Evolutionary conservation across 1,140 invertebrate genomes (phyloP).

Genomic region (Leptinotarsa lineolata): DNA sequence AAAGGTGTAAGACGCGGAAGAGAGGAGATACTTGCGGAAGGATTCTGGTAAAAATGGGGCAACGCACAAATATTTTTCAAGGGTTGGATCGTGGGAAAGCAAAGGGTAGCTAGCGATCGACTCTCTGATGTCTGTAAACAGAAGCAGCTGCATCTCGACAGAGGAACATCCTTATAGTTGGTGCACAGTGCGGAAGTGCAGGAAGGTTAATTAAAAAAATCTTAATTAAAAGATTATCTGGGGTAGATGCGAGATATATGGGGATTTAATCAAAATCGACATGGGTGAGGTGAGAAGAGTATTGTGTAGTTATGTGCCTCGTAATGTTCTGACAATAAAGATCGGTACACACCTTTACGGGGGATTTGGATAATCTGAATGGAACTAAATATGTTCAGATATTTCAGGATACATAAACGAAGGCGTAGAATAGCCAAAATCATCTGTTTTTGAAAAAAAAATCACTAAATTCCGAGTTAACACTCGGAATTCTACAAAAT

Average conservation of each 20-base stretch:
- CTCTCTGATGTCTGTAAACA: conserved; percentile 40
- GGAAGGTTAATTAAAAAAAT: conserved; percentile 23
- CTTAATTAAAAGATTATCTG: conserved; percentile 29
- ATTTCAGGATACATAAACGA: no score
- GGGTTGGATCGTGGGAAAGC: conserved; percentile 32
- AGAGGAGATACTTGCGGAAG: conserved; percentile 38
- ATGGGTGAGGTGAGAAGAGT: neutral
- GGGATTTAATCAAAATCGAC: neutral
- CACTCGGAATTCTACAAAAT: no score
- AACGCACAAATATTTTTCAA: conserved; percentile 21
- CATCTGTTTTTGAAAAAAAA: no score
- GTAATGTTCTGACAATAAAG: neutral
- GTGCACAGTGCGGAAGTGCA: conserved; percentile 20
- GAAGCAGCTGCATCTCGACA: conserved; percentile 31
- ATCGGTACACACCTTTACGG: no score
- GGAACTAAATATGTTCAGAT: no score
- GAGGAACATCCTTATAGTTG: conserved; percentile 15
- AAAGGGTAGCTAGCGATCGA: conserved; percentile 33
- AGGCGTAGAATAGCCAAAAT: no score
- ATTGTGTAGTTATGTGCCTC: neutral
- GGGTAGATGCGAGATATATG: neutral
- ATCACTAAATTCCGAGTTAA: no score
- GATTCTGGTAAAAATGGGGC: conserved; percentile 37
- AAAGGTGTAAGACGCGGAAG: conserved; percentile 34
- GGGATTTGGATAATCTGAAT: no score